Percentiles rank a stretch among this genome's conserved stretches.
Evolutionary conservation across 2,113 vertebrate species (phyloP).

Genomic region (Notiomystis cincta): DNA sequence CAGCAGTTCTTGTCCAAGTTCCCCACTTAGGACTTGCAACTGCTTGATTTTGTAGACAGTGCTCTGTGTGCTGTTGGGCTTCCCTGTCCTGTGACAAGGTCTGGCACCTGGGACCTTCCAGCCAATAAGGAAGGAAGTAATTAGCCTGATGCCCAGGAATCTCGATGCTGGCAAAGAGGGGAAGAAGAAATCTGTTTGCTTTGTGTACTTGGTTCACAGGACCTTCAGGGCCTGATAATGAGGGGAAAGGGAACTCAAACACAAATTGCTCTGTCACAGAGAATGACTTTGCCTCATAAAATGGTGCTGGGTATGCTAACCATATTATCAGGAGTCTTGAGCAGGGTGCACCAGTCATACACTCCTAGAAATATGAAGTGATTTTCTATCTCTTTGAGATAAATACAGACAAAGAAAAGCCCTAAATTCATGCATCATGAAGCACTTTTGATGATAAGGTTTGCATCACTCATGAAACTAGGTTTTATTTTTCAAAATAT

Average conservation of each 20-base stretch:
- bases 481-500: slow-evolving; percentile 5
- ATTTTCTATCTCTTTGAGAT: neutral
- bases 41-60: neutral
- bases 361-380: neutral
- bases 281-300: neutral
- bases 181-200: neutral
- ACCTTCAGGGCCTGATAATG: neutral
- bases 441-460: neutral
- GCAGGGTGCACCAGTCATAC: neutral
- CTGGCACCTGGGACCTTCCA: neutral
- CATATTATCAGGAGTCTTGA: neutral
- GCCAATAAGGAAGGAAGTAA: neutral
- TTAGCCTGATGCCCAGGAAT: neutral
- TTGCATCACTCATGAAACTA: neutral
- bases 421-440: neutral
- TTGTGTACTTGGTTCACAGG: neutral
- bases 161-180: neutral
- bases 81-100: neutral
- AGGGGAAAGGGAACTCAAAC: neutral
- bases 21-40: neutral
- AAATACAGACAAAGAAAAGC: neutral
- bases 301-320: neutral
- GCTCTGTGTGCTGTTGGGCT: neutral
- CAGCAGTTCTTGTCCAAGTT: neutral
- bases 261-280: neutral